Evolutionary conservation across 1,140 invertebrate genomes (phyloP).

Genomic region (Drosophila grimshawi): DNA sequence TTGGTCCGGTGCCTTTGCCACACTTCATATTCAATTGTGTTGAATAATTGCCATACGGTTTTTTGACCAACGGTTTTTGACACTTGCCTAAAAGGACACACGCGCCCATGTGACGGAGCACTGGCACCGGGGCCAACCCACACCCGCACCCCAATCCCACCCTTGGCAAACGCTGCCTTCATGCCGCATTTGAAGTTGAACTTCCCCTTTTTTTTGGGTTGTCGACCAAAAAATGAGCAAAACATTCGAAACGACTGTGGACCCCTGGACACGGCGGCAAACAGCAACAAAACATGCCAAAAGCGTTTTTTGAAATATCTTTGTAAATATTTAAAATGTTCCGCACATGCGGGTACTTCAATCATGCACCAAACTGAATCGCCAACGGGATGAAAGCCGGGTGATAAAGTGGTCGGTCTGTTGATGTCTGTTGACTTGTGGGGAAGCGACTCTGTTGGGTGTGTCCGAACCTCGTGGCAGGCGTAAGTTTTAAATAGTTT

Average conservation of each 20-base stretch:
- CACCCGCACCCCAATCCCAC: not conserved
- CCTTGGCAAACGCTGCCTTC: slow-evolving; percentile 41
- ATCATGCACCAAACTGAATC: slow-evolving; percentile 71
- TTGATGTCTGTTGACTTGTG: slow-evolving; percentile 41
- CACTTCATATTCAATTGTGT: slow-evolving; percentile 85
- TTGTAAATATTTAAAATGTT: slow-evolving; percentile 83
- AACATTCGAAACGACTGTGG: slow-evolving; percentile 57
- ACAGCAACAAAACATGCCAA: slow-evolving; percentile 73
- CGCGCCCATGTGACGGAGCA: slow-evolving; percentile 65
- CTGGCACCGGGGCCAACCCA: not conserved
- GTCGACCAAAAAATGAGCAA: slow-evolving; percentile 71
- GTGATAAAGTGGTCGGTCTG: slow-evolving; percentile 7
- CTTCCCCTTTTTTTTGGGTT: slow-evolving; percentile 44
- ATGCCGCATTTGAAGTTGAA: slow-evolving; percentile 76
- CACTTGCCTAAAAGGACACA: slow-evolving; percentile 83
- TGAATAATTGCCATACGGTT: slow-evolving; percentile 84
- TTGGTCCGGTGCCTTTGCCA: slow-evolving; percentile 67
- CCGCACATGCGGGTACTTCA: slow-evolving; percentile 80
- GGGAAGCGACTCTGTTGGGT: slow-evolving; percentile 8
- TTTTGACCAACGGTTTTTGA: slow-evolving; percentile 84
- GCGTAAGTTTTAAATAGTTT: slow-evolving; percentile 80
- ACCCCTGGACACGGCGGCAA: slow-evolving; percentile 46
- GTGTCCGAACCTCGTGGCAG: slow-evolving; percentile 2
- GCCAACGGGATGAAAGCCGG: slow-evolving; percentile 15
- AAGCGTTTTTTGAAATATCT: slow-evolving; percentile 83